A percentile compares a stretch with the other conserved stretches of the same genome.
These are phyloP conservation scores for Oriolus oriolus DNA, from an alignment of 2,113 vertebrate genomes.

Conservation along the genomic window DNA sequence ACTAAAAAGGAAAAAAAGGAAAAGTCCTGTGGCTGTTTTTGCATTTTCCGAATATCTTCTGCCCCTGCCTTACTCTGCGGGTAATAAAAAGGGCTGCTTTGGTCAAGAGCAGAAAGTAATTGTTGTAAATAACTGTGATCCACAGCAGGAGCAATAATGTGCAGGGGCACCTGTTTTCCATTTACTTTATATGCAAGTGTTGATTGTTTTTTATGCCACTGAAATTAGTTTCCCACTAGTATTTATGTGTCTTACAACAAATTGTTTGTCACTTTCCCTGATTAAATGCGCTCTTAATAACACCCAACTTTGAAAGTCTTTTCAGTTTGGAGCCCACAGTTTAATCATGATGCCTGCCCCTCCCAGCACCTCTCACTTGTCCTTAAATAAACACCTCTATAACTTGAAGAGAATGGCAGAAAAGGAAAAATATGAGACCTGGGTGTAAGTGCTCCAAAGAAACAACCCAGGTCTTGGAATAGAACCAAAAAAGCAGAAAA, in stretches of 20 bases:
- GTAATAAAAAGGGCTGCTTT: neutral
- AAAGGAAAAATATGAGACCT: neutral
- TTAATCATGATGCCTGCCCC: slow-evolving; percentile 36
- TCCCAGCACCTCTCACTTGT: slow-evolving; percentile 9
- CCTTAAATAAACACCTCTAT: slow-evolving; percentile 3
- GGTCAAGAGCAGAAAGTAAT: neutral
- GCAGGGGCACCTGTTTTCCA: neutral
- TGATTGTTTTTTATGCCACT: slow-evolving; percentile 39
- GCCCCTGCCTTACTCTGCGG: neutral
- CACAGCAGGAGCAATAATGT: neutral
- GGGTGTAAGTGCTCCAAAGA: neutral
- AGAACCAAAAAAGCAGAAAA: neutral
- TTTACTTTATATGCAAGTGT: slow-evolving; percentile 34
- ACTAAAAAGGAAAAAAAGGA: neutral
- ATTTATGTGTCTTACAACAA: slow-evolving; percentile 64
- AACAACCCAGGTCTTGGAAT: neutral
- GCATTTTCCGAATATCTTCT: neutral
- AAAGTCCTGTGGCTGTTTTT: neutral
- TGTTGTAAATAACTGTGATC: neutral
- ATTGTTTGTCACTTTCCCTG: slow-evolving; percentile 61
- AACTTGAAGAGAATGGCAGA: neutral
- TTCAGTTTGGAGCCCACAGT: slow-evolving; percentile 23
- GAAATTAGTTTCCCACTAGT: slow-evolving; percentile 56
- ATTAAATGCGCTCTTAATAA: slow-evolving; percentile 61
- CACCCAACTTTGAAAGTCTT: slow-evolving; percentile 46